phyloP scores from a whole-genome alignment of 2,888 invertebrate species.

The Apodemia hepburni region DNA sequence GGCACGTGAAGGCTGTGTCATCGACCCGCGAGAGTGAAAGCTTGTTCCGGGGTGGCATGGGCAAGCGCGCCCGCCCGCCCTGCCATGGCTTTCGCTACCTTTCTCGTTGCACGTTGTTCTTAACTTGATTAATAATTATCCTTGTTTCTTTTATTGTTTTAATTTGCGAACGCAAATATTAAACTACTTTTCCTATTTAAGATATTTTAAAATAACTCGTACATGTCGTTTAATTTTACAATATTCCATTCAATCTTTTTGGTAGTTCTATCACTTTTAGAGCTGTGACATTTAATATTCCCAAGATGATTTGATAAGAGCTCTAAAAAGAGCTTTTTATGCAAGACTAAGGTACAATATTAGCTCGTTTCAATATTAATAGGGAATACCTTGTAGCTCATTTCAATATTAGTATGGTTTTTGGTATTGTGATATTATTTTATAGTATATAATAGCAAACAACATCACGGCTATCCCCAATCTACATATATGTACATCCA shows the following conservation, averaged over 20 bases:
- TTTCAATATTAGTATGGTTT: too few relatives aligned
- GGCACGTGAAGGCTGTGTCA: constrained; percentile 68
- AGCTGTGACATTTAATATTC: too few relatives aligned
- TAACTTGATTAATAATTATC: constrained; percentile 48
- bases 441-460: not conserved
- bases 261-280: too few relatives aligned
- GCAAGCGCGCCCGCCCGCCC: constrained; percentile 56
- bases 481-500: too few relatives aligned
- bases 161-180: not conserved
- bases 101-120: constrained; percentile 58
- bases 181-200: not conserved
- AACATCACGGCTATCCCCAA: not conserved
- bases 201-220: not conserved
- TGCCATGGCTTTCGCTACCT: constrained; percentile 73
- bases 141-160: constrained; percentile 11
- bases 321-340: too few relatives aligned
- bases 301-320: too few relatives aligned
- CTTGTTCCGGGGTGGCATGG: constrained; percentile 68
- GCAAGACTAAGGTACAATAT: too few relatives aligned
- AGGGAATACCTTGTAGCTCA: too few relatives aligned
- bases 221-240: not conserved
- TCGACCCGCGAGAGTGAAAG: constrained; percentile 76
- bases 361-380: too few relatives aligned
- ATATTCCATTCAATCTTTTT: not conserved
- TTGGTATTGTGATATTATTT: too few relatives aligned